Evolutionary conservation across 2,797 vertebrate species (phyloP).

Genomic region (Hemitrygon akajei): DNA sequence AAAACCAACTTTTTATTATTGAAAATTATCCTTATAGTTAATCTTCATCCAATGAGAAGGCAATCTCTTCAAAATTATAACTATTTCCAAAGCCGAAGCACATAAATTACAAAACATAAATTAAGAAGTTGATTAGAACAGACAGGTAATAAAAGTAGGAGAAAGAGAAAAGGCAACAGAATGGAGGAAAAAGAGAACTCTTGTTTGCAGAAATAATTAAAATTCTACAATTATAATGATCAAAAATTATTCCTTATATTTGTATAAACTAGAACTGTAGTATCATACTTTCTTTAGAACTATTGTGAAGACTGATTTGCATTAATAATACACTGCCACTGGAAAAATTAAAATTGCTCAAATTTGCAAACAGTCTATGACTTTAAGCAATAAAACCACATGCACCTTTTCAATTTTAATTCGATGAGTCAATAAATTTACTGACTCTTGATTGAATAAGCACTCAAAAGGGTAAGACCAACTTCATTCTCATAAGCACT

Average conservation of each 20-base stretch:
- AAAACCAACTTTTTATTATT: not conserved
- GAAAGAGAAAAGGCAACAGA: not conserved
- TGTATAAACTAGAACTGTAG: not conserved
- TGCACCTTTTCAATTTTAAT: not conserved
- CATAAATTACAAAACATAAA: not conserved
- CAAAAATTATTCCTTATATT: not conserved
- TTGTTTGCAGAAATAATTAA: not conserved
- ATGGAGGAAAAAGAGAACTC: not conserved
- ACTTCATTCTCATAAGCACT: not conserved
- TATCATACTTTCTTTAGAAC: not conserved
- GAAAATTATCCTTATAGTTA: not conserved
- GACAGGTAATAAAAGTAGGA: not conserved
- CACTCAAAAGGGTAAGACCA: too few species aligned
- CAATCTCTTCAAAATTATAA: not conserved
- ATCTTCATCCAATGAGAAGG: not conserved
- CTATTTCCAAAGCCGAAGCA: not conserved
- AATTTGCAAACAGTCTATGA: not conserved
- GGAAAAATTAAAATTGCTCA: not conserved
- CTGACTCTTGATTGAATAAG: not conserved
- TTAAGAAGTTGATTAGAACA: not conserved
- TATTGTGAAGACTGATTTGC: not conserved
- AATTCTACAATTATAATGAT: not conserved
- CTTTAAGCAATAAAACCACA: not conserved
- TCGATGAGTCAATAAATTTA: not conserved
- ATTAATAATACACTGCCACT: not conserved